Evolutionary conservation across 2,797 vertebrate species (phyloP), one percentile per base, ranked within the genome.

Genomic region (Peromyscus nudipes): DNA sequence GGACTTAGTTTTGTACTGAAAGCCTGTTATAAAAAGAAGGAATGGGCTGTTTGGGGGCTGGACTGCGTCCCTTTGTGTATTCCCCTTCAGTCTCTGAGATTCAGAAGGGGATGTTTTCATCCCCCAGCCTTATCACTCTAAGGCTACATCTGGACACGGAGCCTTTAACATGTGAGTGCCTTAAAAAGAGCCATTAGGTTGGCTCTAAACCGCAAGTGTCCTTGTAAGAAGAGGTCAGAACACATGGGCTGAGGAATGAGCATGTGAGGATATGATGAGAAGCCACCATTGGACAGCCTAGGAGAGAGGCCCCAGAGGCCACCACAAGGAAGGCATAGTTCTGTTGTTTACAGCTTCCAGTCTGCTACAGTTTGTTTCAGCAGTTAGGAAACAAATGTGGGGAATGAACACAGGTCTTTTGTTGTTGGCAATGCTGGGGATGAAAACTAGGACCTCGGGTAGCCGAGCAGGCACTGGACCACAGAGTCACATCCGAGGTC

Each of bases 161-260:
- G 4, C 17, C 67, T 80, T 93, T 55, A 49, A 23, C 23, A 27
- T 10, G n/a, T 29, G 49, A 49, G 34, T 49, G 4, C 16, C 4
- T 55, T 73, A 75, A 52, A 52, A 73, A 19, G 65, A 94, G 84
- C 40, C 79, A 34, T 14, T 4, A 11, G 14, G n/a, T 27, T 25
- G 43, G 79, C 10, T 4, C 6, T 40, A 4, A 11, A 0, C 1
- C 40, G 14, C 52, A 31, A 17, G 40, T 6, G 6, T 89, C 71
- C 49, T 40, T 46, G 13, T 3, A 49, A 2, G 25, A 69, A 16
- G 31, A 43, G 29, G 37, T 46, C 2, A 16, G 16, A 71, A 82
- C 12, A 34, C 10, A 6, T 0, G 0, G 29, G 40, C 57, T n/a
- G 43, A 75, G 65, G 29, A 27, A 43, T 0, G 1, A 31, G 10